Evolutionary conservation across 2,113 vertebrate genomes (phyloP).

Genomic region (Protomyctophum bolini): DNA sequence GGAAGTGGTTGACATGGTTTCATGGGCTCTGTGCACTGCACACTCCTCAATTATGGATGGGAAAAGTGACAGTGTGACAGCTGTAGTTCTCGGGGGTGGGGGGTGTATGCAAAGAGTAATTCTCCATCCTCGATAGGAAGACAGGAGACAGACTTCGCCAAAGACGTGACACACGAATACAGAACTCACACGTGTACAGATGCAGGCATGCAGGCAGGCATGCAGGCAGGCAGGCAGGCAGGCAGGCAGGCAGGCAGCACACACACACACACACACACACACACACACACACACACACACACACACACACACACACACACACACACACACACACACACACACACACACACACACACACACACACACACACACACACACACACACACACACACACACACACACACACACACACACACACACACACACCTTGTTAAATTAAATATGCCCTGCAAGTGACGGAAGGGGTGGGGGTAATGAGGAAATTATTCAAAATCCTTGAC

Average conservation of each 20-base stretch:
- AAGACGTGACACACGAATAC: constrained; percentile 39
- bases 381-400: constrained; percentile 10
- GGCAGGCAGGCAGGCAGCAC: too few relatives aligned
- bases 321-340: constrained; percentile 24
- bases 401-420: constrained; percentile 9
- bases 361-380: constrained; percentile 24
- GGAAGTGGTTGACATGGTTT: constrained; percentile 75
- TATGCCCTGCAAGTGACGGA: constrained; percentile 71
- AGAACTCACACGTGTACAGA: background rate
- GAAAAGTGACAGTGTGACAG: constrained; percentile 76
- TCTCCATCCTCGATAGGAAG: constrained; percentile 56
- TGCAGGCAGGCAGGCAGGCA: too few relatives aligned
- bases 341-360: constrained; percentile 6
- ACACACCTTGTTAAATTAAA: constrained; percentile 70
- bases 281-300: background rate
- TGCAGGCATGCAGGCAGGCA: too few relatives aligned
- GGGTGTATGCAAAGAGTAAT: constrained; percentile 48
- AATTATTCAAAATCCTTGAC: constrained; percentile 77
- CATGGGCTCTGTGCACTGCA: constrained; percentile 71
- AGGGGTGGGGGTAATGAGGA: constrained; percentile 71
- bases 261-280: too few relatives aligned
- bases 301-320: constrained; percentile 6
- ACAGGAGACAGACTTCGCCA: constrained; percentile 52
- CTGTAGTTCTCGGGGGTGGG: constrained; percentile 71
- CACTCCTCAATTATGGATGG: constrained; percentile 74